Conservation (phyloP, 92 coral and sea anemone genomes). For the Bergia puertoricense region DNA sequence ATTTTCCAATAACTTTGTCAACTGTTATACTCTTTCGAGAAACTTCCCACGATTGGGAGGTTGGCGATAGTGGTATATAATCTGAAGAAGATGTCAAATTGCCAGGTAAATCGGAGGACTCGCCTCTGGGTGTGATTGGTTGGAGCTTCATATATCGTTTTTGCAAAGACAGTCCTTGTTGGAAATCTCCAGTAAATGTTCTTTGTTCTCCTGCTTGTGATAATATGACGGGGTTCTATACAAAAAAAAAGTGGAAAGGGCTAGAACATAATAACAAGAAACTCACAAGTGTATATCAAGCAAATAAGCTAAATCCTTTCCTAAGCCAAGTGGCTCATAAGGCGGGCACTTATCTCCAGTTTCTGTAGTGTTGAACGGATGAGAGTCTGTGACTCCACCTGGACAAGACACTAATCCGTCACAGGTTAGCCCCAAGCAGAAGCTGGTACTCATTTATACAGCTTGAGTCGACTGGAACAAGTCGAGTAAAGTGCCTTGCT, state of each 20-base stretch:
- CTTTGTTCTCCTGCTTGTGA: not conserved
- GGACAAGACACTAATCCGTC: too few relatives aligned
- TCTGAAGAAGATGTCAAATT: not conserved
- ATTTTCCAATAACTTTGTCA: slow-evolving; percentile 46
- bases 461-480: too few relatives aligned
- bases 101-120: not conserved
- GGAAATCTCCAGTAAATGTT: not conserved
- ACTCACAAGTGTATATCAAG: too few relatives aligned
- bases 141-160: not conserved
- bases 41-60: slow-evolving; percentile 48
- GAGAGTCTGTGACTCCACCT: too few relatives aligned
- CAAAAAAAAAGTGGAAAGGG: too few relatives aligned
- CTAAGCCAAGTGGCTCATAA: too few relatives aligned
- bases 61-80: slow-evolving; percentile 23
- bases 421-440: too few relatives aligned
- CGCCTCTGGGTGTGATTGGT: not conserved
- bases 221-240: not conserved
- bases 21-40: slow-evolving; percentile 23
- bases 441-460: too few relatives aligned
- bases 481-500: too few relatives aligned
- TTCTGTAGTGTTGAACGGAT: too few relatives aligned
- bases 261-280: not conserved
- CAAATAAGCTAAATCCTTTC: not conserved
- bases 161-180: not conserved
- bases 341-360: too few relatives aligned